Base-by-base conservation (phyloP, 2,113 vertebrate genomes). In the Cariama cristata region DNA sequence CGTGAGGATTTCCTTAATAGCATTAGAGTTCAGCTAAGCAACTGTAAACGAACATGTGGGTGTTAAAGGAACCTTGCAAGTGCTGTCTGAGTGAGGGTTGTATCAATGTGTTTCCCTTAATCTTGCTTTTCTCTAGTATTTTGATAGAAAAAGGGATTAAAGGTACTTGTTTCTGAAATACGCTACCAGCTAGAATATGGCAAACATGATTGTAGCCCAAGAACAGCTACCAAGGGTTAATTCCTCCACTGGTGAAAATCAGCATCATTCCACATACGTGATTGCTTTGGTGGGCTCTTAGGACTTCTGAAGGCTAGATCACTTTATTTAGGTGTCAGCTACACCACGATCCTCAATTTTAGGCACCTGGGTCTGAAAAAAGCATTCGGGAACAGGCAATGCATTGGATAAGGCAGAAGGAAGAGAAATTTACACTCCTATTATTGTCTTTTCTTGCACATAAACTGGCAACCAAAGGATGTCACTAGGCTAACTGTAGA, bases 11-110 rank as follows among this genome's bases (percentile, higher is more conserved):
- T 95, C 72, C 66, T 91, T 91, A 91, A 96, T 38, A 86, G 90
- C 77, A 77, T 88, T 49, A 53, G 59, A 93, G 73, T 81, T 93
- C 82, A 95, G 86, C 95, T 86, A 72, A 93, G 95, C 60, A 94
- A 80, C 59, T 86, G 86, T 75, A 90, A 93, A 93, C 6, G 38
- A 93, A 90, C 49, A 60, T 1, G 12, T 82, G 67, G 38, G 49
- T 84, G 68, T 82, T 84, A 77, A 2, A 84, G 24, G 27, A 58
- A 79, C 55, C n/a, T 35, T 64, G 52, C 17, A 67, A 79, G 16
- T 38, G 35, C n/a, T 77, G 47, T 60, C 42, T 73, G 59, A 59
- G 28, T 24, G 47, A 40, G 67, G n/a, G 40, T 38, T 53, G 3
- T 42, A 62, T 38, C 14, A 1, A 12, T 6, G 10, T 62, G 22